These are phyloP conservation scores for Gadopsis bispinosus DNA, from an alignment of 2,797 vertebrate species.

Conservation along the genomic window DNA sequence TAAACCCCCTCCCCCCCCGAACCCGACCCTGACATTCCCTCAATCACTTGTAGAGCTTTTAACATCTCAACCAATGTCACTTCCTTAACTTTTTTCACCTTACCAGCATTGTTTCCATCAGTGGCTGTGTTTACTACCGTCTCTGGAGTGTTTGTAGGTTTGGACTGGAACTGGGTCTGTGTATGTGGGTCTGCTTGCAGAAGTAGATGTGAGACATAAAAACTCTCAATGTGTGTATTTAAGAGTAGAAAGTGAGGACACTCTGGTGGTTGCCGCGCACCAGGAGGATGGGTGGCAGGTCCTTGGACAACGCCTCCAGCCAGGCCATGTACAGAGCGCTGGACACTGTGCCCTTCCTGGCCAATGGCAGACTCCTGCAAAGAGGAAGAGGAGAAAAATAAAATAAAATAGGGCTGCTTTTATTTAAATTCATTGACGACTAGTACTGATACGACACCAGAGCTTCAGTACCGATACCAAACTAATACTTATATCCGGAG, in stretches of 20 bases:
- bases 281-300: constrained; percentile 93
- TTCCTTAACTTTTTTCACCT: constrained; percentile 33
- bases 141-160: constrained; percentile 63
- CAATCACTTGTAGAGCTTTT: constrained; percentile 31
- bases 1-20: constrained; percentile 30
- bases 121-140: constrained; percentile 63
- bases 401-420: neutral
- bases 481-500: neutral
- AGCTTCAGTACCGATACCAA: neutral
- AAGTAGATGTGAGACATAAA: constrained; percentile 59
- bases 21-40: constrained; percentile 38
- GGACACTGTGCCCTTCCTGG: constrained; percentile 94
- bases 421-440: neutral
- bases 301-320: constrained; percentile 93
- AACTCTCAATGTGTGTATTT: constrained; percentile 67
- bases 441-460: neutral
- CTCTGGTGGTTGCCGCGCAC: constrained; percentile 98
- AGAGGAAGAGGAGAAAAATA: neutral
- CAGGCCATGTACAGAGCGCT: constrained; percentile 97
- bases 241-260: constrained; percentile 99
- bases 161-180: constrained; percentile 63
- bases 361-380: constrained; percentile 94
- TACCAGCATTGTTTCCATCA: constrained; percentile 46
- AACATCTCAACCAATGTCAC: constrained; percentile 39
- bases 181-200: constrained; percentile 60